Base-by-base conservation (phyloP, 2,797 vertebrate genomes). In the Poecilia velifera region DNA sequence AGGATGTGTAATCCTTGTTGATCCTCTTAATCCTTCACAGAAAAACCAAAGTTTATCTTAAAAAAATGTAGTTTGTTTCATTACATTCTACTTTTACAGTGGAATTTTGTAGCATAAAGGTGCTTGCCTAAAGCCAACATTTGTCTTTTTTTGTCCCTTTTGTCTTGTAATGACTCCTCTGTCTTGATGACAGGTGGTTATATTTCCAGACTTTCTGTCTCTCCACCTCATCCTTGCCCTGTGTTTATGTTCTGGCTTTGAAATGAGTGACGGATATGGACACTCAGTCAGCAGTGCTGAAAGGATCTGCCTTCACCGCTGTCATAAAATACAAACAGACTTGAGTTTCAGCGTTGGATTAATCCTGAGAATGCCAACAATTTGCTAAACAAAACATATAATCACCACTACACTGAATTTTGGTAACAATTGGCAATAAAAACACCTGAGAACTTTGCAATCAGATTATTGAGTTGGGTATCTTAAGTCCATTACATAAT, bases 191-290 rank as follows among this genome's bases (percentile, higher is more conserved):
- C 18, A 45, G 68, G 43, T 18, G 5, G 39, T 73, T 57, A 66
- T 47, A 73, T 68, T 59, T 72, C 31, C 53, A 78, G 70, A 81
- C 77, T 81, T 76, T 79, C 68, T 82, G 68, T 84, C 73, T 79
- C 83, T 84, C 77, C 84, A 79, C 85, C 87, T 85, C 86, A 73
- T 73, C 80, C 71, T 53, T 79, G 49, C 76, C 77, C 88, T 92
- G 78, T 91, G 90, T 90, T 91, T 92, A 91, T 91, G 80, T 3
- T 49, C 46, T 4, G 39, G 31, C 74, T 49, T 59, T 89, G 89
- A 74, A 82, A 71, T 85, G 76, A 80, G 90, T 92, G 91, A 92
- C 94, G 31, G 94, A 91, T 91, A 90, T 0, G 6, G 84, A 88
- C 91, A 90, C 87, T 73, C 81, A 81, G 62, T 92, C 89, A 93